phyloP scores from a whole-genome alignment of 2,888 invertebrate species.

The Coelogynopora nodosa region DNA sequence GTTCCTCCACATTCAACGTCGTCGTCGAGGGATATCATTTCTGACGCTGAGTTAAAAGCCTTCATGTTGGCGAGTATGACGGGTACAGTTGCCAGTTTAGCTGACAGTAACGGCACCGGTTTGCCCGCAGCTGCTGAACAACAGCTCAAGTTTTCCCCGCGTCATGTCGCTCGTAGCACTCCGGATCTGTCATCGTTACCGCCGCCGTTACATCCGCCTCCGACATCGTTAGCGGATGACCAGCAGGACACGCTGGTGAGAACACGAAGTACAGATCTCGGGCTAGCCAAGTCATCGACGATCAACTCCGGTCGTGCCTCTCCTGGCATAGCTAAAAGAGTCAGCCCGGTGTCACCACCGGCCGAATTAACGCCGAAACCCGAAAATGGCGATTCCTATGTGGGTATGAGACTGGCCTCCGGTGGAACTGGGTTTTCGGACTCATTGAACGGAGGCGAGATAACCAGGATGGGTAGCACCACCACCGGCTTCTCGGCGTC shows the following conservation, averaged over 20 bases:
- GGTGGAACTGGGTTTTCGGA: background rate
- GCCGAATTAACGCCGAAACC: background rate
- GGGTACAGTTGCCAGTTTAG: background rate
- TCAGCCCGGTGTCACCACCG: background rate
- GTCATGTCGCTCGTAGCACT: background rate
- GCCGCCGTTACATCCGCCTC: too few relatives aligned
- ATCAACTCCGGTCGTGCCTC: background rate
- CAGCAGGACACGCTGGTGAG: background rate
- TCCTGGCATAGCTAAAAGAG: background rate
- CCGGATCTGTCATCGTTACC: background rate
- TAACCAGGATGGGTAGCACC: background rate
- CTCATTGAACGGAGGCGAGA: background rate
- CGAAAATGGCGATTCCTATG: constrained; percentile 1
- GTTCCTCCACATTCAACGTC: background rate
- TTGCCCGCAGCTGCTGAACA: background rate
- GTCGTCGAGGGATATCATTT: background rate
- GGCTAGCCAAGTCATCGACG: background rate
- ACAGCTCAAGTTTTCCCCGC: background rate
- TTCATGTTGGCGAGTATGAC: background rate
- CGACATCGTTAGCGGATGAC: background rate
- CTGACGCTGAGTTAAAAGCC: background rate
- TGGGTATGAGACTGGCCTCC: background rate
- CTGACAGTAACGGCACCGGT: background rate
- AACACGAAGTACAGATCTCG: constrained; percentile 4
- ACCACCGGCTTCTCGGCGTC: background rate